Conservation (phyloP, 2,888 invertebrate species). For the Zhuqinia jingwanae region DNA sequence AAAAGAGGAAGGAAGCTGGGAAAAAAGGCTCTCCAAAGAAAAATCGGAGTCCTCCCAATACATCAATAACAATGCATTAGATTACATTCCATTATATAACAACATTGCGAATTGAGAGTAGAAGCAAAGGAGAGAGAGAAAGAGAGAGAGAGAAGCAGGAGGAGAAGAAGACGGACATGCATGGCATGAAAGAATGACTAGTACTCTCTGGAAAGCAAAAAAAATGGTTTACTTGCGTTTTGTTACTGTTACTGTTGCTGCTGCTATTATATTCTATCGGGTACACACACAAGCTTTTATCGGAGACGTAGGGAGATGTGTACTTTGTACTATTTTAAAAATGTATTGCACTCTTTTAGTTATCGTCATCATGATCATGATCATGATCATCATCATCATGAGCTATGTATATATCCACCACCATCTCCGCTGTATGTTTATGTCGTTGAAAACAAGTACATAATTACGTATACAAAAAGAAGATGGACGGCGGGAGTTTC, state of each 20-base stretch:
- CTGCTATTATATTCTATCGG: conserved; percentile 16
- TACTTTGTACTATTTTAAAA: conserved; percentile 36
- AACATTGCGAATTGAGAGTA: conserved; percentile 58
- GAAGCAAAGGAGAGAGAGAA: too few species aligned
- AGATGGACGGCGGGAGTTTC: conserved; percentile 64
- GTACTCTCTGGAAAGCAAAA: background rate
- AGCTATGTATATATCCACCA: too few species aligned
- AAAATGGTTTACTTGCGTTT: conserved; percentile 19
- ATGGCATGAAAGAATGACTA: conserved; percentile 67
- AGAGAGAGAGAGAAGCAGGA: too few species aligned
- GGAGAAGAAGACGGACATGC: conserved; percentile 52
- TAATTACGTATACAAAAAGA: too few species aligned
- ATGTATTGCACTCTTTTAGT: conserved; percentile 34
- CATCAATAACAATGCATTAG: conserved; percentile 76
- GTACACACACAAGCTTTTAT: background rate
- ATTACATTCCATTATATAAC: conserved; percentile 71
- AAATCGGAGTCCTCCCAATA: conserved; percentile 73
- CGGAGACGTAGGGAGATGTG: too few species aligned
- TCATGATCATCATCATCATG: conserved; percentile 22
- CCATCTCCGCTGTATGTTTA: conserved; percentile 50
- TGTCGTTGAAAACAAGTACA: too few species aligned
- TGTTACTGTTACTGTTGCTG: conserved; percentile 20
- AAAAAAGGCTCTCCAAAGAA: conserved; percentile 65
- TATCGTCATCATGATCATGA: conserved; percentile 40
- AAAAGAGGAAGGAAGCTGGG: conserved; percentile 49